Evolutionary conservation across 2,797 vertebrate species (phyloP).

Genomic region (Calcarius lapponicus): DNA sequence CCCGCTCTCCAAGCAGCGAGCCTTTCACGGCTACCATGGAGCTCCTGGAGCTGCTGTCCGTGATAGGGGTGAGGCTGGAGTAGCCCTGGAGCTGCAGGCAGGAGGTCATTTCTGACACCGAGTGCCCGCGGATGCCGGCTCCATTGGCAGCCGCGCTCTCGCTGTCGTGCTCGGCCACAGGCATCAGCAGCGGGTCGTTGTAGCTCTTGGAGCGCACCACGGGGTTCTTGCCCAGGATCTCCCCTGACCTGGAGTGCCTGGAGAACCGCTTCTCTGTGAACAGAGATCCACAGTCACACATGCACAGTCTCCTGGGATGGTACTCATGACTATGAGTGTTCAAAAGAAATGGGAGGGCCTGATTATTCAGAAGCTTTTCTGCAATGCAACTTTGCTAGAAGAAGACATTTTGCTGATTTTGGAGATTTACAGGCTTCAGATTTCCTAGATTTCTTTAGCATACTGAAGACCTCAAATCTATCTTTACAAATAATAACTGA

Average conservation of each 20-base stretch:
- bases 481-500: neutral
- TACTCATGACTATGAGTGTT: neutral
- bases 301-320: fast-evolving
- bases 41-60: conserved; percentile 66
- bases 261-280: conserved; percentile 86
- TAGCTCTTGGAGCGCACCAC: conserved; percentile 96
- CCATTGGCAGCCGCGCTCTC: conserved; percentile 76
- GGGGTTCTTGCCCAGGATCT: conserved; percentile 83
- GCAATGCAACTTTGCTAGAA: neutral
- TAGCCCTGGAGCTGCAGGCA: conserved; percentile 87
- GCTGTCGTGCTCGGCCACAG: conserved; percentile 87
- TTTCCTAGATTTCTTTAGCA: neutral
- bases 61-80: conserved; percentile 73
- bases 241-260: conserved; percentile 77
- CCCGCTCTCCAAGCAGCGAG: too few relatives aligned
- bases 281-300: neutral
- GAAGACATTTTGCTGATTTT: neutral
- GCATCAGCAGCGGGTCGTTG: conserved; percentile 91
- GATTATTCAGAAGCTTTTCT: neutral
- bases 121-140: conserved; percentile 85
- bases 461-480: neutral
- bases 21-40: too few relatives aligned
- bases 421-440: neutral
- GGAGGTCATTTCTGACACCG: conserved; percentile 91
- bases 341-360: neutral